Base-by-base conservation (phyloP, 2,113 vertebrate genomes). In the Holacanthus passer region DNA sequence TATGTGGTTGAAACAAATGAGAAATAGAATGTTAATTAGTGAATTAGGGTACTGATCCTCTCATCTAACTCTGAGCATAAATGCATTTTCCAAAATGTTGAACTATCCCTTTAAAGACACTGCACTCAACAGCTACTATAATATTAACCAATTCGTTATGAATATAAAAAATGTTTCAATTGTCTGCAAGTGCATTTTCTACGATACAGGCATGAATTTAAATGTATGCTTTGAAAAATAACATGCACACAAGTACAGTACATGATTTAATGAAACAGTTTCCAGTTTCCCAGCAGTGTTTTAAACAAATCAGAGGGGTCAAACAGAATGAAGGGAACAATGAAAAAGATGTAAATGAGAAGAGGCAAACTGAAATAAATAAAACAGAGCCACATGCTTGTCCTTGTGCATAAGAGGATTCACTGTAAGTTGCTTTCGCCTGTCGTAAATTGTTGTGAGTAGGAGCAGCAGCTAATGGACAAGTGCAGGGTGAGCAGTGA, bases 401-500 rank as follows among this genome's bases (percentile, higher is more conserved):
- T 77, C 56, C 55, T 67, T 41, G 35, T 63, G 63, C 17, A 45
- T 24, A 35, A 65, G 39, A 78, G 62, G 76, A 60, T 55, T 82
- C 62, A 55, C 39, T 41, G 31, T 70, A 76, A 86, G 72, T 83
- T 13, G 13, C 66, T 82, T 60, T 82, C 17, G 48, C 55, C 72
- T 82, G 65, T 85, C 31, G 5, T 83, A 64, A 87, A 75, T 29
- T 48, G 66, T 73, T 78, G 72, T 9, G 12, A 80, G 73, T 31
- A 48, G 64, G 22, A 82, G 47, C 72, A 22, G 73, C 64, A 60
- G 81, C 85, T 85, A 69, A 85, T 79, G 65, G 85, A 82, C 82
- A 75, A 78, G 68, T 29, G 79, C 50, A 70, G 50, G 73, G 60
- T 47, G 84, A 77, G 64, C 73, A 73, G 79, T 91, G 90, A 92